These are phyloP conservation scores for Scaptomyza hsui DNA, from an alignment of 1,140 invertebrate species.

Conservation along the genomic window DNA sequence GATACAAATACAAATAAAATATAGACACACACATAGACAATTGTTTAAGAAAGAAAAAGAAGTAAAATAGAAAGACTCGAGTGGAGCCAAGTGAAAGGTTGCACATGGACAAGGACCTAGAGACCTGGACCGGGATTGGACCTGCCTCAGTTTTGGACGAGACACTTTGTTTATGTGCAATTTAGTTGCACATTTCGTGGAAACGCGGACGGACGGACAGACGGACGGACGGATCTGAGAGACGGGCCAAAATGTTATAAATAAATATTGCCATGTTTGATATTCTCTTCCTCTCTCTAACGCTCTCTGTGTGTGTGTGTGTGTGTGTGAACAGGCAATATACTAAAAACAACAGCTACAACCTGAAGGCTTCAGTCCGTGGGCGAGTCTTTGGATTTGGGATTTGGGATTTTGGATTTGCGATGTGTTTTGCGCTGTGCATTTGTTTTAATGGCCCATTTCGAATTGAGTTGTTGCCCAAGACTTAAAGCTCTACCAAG, in stretches of 20 bases:
- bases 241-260: constrained; percentile 60
- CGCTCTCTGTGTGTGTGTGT: too few species aligned
- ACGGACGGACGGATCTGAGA: constrained; percentile 12
- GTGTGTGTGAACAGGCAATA: constrained; percentile 43
- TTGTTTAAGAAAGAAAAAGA: constrained; percentile 33
- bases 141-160: constrained; percentile 20
- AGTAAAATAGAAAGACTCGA: constrained; percentile 39
- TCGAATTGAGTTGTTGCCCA: constrained; percentile 71
- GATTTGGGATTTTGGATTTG: constrained; percentile 30
- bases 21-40: constrained; percentile 15
- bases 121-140: constrained; percentile 1
- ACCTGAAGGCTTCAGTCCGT: constrained; percentile 26
- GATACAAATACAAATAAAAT: constrained; percentile 80
- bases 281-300: constrained; percentile 48
- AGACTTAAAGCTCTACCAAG: constrained; percentile 23
- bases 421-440: constrained; percentile 53
- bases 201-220: too few species aligned
- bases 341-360: constrained; percentile 5
- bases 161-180: constrained; percentile 43
- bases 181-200: constrained; percentile 55
- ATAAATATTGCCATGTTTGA: constrained; percentile 77
- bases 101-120: constrained; percentile 51
- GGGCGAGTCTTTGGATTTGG: constrained; percentile 40
- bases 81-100: constrained; percentile 67
- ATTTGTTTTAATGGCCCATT: constrained; percentile 79